Conservation (phyloP, 2,113 vertebrate species). For the Macquaria ambigua region DNA sequence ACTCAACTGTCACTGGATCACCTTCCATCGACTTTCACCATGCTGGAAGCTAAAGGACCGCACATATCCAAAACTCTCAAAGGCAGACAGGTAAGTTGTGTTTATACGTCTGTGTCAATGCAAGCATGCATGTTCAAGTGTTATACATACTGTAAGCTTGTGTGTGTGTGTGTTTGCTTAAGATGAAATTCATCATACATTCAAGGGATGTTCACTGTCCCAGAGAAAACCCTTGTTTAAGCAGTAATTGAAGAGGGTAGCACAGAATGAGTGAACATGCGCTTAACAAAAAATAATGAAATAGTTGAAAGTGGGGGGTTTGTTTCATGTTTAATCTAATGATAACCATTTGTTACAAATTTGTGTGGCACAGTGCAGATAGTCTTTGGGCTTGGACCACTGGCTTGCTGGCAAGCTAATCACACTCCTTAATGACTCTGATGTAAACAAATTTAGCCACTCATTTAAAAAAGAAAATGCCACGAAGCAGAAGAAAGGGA, state of each 20-base stretch:
- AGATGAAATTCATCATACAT: not conserved
- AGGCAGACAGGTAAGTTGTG: not conserved
- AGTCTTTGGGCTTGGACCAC: constrained; percentile 9
- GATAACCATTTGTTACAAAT: constrained; percentile 49
- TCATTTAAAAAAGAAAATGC: constrained; percentile 42
- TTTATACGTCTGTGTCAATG: not conserved
- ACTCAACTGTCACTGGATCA: constrained; percentile 1
- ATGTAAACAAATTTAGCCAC: constrained; percentile 65
- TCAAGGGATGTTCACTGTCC: not conserved
- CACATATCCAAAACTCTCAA: not conserved
- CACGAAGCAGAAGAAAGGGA: constrained; percentile 21
- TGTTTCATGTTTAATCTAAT: constrained; percentile 55
- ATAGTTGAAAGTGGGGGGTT: constrained; percentile 9
- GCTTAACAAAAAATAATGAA: constrained; percentile 25
- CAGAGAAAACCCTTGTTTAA: not conserved
- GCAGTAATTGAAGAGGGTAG: not conserved
- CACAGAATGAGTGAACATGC: constrained; percentile 11
- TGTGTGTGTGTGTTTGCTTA: not conserved
- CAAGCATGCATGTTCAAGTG: not conserved
- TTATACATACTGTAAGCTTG: not conserved
- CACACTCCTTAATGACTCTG: constrained; percentile 47
- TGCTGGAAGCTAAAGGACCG: not conserved
- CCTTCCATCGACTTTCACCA: not conserved
- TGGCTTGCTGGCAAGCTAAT: constrained; percentile 47
- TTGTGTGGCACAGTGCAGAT: constrained; percentile 47